Percentiles rank a stretch among this genome's conserved stretches.
These are phyloP conservation scores for Choristoneura fumiferana DNA, from an alignment of 1,140 invertebrate species.

Conservation along the genomic window DNA sequence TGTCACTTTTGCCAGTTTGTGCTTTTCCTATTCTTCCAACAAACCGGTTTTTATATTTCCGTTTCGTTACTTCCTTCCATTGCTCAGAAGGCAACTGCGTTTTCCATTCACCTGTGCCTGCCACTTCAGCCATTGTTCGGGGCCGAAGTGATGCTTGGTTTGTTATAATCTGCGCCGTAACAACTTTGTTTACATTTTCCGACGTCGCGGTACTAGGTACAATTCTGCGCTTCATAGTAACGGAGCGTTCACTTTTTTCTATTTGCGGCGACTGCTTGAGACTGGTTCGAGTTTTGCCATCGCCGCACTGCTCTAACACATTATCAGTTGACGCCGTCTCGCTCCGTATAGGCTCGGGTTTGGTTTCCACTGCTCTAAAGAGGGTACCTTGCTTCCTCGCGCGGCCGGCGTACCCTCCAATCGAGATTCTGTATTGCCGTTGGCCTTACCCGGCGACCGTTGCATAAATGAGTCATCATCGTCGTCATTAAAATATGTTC, in stretches of 20 bases:
- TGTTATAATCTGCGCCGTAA: too few relatives aligned
- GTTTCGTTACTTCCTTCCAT: neutral
- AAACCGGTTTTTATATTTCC: neutral
- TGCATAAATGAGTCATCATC: neutral
- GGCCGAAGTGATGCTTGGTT: neutral
- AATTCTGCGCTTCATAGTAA: too few relatives aligned
- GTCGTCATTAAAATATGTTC: too few relatives aligned
- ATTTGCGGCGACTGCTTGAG: neutral
- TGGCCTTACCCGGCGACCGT: neutral
- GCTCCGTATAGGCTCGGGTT: neutral
- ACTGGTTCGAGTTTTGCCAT: neutral
- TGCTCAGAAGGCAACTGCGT: neutral
- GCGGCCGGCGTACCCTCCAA: neutral
- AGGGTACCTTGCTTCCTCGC: too few relatives aligned
- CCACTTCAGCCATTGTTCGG: neutral
- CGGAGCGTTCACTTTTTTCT: too few relatives aligned
- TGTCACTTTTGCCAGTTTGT: neutral
- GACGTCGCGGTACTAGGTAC: neutral
- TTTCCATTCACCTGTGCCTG: neutral
- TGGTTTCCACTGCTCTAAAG: neutral
- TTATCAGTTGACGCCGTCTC: neutral
- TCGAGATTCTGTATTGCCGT: neutral
- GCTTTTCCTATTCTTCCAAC: neutral
- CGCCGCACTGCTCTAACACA: neutral
- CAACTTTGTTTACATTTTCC: neutral